Evolutionary conservation across 2,113 vertebrate genomes (phyloP).

Genomic region (Delphinus delphis): DNA sequence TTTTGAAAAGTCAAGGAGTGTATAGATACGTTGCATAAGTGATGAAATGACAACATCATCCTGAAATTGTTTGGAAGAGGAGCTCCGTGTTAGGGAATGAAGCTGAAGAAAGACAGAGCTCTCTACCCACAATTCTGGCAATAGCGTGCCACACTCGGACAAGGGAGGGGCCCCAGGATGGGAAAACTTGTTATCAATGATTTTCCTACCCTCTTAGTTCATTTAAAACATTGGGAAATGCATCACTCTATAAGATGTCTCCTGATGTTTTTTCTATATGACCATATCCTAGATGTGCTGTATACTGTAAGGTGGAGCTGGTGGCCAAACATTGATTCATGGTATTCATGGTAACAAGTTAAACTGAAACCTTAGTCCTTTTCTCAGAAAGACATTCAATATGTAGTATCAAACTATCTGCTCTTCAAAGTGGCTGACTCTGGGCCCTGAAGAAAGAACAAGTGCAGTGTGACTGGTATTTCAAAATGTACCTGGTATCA

Average conservation of each 20-base stretch:
- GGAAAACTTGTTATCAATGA: rapidly evolving
- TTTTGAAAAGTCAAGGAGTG: neutral
- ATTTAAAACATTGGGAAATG: neutral
- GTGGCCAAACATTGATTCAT: neutral
- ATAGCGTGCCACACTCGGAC: rapidly evolving
- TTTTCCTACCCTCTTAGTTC: neutral
- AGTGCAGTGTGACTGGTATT: rapidly evolving
- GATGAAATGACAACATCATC: neutral
- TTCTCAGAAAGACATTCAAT: neutral
- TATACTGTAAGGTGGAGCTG: rapidly evolving
- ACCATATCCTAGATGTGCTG: rapidly evolving
- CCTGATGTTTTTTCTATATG: no score
- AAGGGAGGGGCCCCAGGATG: neutral
- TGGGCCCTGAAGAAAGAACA: neutral
- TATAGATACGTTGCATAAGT: neutral
- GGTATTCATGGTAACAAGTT: neutral
- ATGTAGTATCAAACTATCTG: no score
- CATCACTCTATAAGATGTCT: neutral
- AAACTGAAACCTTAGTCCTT: neutral
- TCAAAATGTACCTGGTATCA: rapidly evolving
- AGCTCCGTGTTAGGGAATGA: rapidly evolving
- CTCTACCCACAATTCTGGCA: rapidly evolving
- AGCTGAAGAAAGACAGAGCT: neutral
- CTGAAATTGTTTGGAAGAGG: neutral
- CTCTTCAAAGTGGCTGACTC: neutral